Base-by-base conservation (phyloP, 1,140 invertebrate genomes). In the Streblospio benedicti region DNA sequence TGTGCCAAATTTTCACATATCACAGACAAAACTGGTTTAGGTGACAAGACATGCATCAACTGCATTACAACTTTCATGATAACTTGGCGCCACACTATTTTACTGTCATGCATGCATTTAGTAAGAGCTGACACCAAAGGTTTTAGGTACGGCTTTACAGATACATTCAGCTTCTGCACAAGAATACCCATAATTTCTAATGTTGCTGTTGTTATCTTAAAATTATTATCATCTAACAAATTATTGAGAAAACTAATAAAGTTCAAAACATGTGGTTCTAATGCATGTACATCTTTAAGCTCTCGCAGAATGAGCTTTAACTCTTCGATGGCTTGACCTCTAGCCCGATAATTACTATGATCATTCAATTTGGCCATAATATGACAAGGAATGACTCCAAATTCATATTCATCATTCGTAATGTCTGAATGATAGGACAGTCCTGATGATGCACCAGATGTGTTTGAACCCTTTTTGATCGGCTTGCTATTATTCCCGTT, bases 41-140 rank as follows among this genome's bases (percentile, higher is more conserved):
- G 82, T 25, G 69, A 62, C 31, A 81, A 79, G 28, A 84, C 76
- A 50, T 85, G 81, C 84, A 88, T 87, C 41, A 86, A 71, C 12
- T 82, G 77, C 57, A 85, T 82, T 5, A 85, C 81, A 41, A 85
- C 84, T 79, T 70, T 73, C 64, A 76, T 78, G 4, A 77, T 69
- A 35, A 74, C 70, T 57, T 78, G 74, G 27, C 77, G 64, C 12
- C 80, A 71, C 55, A 79, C 76, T 55, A 75, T 71, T 65, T 78
- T 80, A 62, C 72, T 85, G 81, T 74, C 85, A 76, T 67, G 82
- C 81, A 67, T 85, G 60, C 81, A 78, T 52, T 83, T 79, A 41
- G 84, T 74, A 20, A 85, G 61, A 28, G 79, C 74, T 45, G 78
- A 73, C 68, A 76, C 60, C 56, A 77, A 38, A 67, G 70, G 54